A percentile compares a stretch with the other conserved stretches of the same genome.
phyloP scores from a whole-genome alignment of 2,797 vertebrate genomes.

The Euphonia xanthogaster region DNA sequence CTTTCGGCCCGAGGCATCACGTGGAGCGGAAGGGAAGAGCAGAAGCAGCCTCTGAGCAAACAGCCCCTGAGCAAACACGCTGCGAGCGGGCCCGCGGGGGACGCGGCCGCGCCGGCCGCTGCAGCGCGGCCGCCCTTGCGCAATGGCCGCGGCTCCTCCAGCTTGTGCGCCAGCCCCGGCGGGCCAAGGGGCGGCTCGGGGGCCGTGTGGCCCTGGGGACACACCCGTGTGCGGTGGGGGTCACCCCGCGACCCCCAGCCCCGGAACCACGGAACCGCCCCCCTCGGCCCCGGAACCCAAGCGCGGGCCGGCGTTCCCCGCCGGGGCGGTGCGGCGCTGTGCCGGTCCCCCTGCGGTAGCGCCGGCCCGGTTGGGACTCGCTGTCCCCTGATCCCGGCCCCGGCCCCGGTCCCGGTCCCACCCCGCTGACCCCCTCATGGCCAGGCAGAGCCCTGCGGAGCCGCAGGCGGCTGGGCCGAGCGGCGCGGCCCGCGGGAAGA shows the following conservation, averaged over 20 bases:
- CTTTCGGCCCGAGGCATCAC: not conserved
- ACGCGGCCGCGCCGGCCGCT: not conserved
- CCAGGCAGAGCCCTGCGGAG: not conserved
- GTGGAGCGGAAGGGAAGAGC: slow-evolving; percentile 19
- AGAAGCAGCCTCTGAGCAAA: not conserved
- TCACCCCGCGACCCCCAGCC: not conserved
- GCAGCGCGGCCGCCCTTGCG: not conserved
- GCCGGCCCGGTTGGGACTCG: not conserved
- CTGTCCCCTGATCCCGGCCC: not conserved
- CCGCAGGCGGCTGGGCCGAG: not conserved
- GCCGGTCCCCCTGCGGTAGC: not conserved
- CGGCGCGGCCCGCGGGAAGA: not conserved
- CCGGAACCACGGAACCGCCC: not conserved
- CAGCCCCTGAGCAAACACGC: not conserved
- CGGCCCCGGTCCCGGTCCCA: accelerated
- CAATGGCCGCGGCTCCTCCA: not conserved
- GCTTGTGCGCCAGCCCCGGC: not conserved
- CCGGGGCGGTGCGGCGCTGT: not conserved
- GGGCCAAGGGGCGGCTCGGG: not conserved
- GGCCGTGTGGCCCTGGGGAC: not conserved
- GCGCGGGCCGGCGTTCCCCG: not conserved
- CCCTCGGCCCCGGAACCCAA: not conserved
- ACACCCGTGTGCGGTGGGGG: not conserved
- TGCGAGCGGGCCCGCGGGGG: not conserved
- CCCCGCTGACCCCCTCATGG: not conserved